Evolutionary conservation across 2,113 vertebrate genomes (phyloP), one percentile per base, ranked within the genome.

Genomic region (Rhineura floridana): DNA sequence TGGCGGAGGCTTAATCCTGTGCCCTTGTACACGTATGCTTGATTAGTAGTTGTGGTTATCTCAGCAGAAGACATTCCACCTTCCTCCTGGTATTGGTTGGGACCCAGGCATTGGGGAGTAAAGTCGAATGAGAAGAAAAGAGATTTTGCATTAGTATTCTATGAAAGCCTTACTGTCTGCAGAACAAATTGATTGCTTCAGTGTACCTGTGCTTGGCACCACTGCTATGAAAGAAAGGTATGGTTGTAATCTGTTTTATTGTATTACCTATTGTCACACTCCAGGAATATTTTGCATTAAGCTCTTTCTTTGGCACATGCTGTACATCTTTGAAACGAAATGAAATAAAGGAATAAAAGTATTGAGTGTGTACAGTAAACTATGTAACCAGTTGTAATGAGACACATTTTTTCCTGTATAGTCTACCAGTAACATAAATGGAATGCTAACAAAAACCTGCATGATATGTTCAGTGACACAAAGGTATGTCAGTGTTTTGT

Each of bases 171-270:
- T 97, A 94, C 97, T 98, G 98, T 98, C 98, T 98, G 98, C 97
- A 97, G 98, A 98, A 98, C 98, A 98, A 98, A 99, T 98, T 99
- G 98, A 99, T 99, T 98, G 97, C 97, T 98, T 97, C 97, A 97
- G 97, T 98, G 97, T 98, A 98, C 98, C 98, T 98, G 98, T 97
- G 98, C 98, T 98, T 98, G 97, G 98, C 98, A 98, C 97, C 97
- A 96, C 97, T 96, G 98, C 98, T 97, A 95, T 97, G 97, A 97
- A 96, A 98, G 97, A 98, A 98, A 98, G 97, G 97, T 98, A 98
- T 95, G 95, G 97, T 96, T 97, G 96, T 97, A 97, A 97, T 98
- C 97, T 97, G 96, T 98, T 97, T 97, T 97, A 97, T 98, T 97
- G 92, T 97, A 96, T 96, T 96, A 96, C 96, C 96, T 96, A 95